A percentile compares a stretch with the other conserved stretches of the same genome.
These are phyloP conservation scores for Mellivora capensis DNA, from an alignment of 2,113 vertebrate genomes.

Conservation along the genomic window DNA sequence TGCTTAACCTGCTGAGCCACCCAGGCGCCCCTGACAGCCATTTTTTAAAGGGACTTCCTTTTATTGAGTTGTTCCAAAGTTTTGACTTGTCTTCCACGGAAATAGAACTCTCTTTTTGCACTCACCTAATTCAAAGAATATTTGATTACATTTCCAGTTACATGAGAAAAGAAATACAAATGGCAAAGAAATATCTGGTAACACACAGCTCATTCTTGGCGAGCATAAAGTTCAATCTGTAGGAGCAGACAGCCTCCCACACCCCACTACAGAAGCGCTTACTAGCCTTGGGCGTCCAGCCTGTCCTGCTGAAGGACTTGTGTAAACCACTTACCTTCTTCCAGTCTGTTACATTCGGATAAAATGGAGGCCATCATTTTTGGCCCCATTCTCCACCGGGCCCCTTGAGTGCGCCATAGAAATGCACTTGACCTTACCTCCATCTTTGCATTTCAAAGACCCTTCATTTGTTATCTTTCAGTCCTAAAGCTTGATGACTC, in stretches of 20 bases:
- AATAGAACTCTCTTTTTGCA: background rate
- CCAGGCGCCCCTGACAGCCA: too few relatives aligned
- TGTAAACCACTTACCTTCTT: background rate
- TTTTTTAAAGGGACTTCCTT: background rate
- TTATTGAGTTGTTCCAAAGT: background rate
- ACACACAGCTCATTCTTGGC: background rate
- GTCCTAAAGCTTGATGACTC: background rate
- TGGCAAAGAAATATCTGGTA: background rate
- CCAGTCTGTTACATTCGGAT: background rate
- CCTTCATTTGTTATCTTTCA: slow-evolving; percentile 25
- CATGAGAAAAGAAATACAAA: background rate
- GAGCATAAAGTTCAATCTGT: accelerated
- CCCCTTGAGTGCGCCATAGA: background rate
- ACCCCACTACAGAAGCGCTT: background rate
- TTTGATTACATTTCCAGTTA: slow-evolving; percentile 27
- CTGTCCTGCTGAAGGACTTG: background rate
- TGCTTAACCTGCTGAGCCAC: too few relatives aligned
- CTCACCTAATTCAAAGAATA: background rate
- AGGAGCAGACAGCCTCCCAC: background rate
- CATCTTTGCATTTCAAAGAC: background rate
- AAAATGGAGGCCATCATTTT: background rate
- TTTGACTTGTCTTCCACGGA: background rate
- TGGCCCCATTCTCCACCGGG: background rate
- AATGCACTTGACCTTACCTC: background rate
- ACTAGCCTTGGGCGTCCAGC: background rate